These are phyloP conservation scores for Leptopilina syphax DNA, from an alignment of 2,888 invertebrate species.

Conservation along the genomic window DNA sequence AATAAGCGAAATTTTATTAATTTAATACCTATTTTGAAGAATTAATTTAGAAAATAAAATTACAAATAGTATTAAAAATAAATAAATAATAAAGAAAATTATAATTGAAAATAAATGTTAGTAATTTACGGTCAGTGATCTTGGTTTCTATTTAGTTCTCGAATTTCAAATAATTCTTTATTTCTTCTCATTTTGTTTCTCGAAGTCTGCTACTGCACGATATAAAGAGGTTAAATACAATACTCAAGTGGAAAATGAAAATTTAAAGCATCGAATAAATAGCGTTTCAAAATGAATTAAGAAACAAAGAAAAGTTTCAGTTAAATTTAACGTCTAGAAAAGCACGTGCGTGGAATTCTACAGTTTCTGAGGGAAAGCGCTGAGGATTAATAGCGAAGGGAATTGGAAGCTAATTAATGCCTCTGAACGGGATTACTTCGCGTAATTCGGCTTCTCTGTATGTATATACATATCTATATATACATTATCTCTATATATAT, in stretches of 20 bases:
- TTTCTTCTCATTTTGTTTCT: neutral
- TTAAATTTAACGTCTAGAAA: conserved; percentile 9
- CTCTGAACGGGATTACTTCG: conserved; percentile 63
- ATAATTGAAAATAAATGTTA: too few relatives aligned
- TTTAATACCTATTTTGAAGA: too few relatives aligned
- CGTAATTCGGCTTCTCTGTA: conserved; percentile 57
- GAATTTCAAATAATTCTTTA: neutral
- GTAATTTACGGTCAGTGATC: too few relatives aligned
- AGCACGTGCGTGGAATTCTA: conserved; percentile 1
- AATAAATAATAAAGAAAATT: too few relatives aligned
- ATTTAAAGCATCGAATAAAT: neutral
- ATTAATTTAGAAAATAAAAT: too few relatives aligned
- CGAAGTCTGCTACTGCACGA: too few relatives aligned
- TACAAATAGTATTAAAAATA: too few relatives aligned
- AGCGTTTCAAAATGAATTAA: neutral
- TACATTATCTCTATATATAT: too few relatives aligned
- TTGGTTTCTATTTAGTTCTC: too few relatives aligned
- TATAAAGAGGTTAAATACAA: neutral
- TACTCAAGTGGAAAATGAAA: neutral
- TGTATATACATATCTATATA: too few relatives aligned
- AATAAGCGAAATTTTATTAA: too few relatives aligned
- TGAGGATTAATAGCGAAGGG: conserved; percentile 66
- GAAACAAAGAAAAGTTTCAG: conserved; percentile 1
- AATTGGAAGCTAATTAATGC: conserved; percentile 70
- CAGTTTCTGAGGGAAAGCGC: conserved; percentile 47